Evolutionary conservation across 2,888 invertebrate species (phyloP), one percentile per base, ranked within the genome.

Genomic region (Cinara cedri): DNA sequence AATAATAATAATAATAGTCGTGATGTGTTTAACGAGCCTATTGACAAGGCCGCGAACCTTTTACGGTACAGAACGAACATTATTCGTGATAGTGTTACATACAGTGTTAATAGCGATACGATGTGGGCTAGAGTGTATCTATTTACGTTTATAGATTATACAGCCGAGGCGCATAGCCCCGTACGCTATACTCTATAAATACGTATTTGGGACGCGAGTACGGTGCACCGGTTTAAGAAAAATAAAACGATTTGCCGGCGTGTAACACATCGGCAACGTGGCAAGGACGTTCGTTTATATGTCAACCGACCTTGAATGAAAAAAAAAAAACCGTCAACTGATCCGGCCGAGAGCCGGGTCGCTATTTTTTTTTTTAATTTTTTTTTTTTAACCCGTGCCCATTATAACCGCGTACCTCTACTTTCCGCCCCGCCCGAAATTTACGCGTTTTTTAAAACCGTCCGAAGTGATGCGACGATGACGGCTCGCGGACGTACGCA

Each of bases 301-400:
- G 78, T 78, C 78, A 70, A 78, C 78, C 70, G 78, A 78, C 78
- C 78, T 78, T 78, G 78, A 78, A 70, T 60, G 65, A 49, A 75
- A 46, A 26, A 54, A n/a, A 54, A 55, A 55, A 21, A 65, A 42
- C 49, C 34, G n/a, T n/a, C 78, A 78, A 70, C 78, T 78, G 78
- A 70, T 63, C 68, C 49, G 34, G 68, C 70, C 49, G 68, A 78
- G 78, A 51, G 70, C 60, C n/a, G n/a, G n/a, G n/a, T n/a, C 78
- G 70, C 60, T 70, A 62, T 70, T 78, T 78, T 14, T 78, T 70
- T 63, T 63, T 63, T 26, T 74, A 4, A 6, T 34, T 34, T 34
- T 34, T 34, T 34, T 34, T 34, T 34, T 34, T 34, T 34, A 34
- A n/a, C n/a, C n/a, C n/a, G n/a, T n/a, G 1, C 4, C 51, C 14